Evolutionary conservation across 2,888 invertebrate species (phyloP), one percentile per base, ranked within the genome.

Genomic region (Asteroscopus sphinx): DNA sequence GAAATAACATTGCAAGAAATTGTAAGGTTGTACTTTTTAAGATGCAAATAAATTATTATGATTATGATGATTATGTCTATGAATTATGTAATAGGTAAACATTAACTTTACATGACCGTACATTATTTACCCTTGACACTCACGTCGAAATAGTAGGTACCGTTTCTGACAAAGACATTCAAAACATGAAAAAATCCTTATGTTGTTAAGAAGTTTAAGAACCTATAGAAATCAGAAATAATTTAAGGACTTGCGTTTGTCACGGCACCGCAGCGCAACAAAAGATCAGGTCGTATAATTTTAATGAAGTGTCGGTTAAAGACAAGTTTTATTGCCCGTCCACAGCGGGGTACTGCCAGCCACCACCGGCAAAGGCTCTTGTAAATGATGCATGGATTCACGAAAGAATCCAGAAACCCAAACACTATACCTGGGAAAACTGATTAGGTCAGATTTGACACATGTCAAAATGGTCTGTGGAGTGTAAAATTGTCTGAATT

Each of bases 221-320:
- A 5, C 49, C 58, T 37, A 52, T 51, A 62, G 55, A 74, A 76
- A 56, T 48, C 62, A 36, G 70, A 65, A 81, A 82, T 77, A 80
- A 76, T 81, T 78, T 76, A 68, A 74, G 67, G 66, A 73, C 68
- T 37, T 47, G 52, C 74, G 80, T 88, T 86, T 84, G 88, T 86
- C 83, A 87, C 78, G 77, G 78, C 46, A 55, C 44, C 49, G 36
- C 47, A 13, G 37, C 5, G 9, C 40, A 76, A 81, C 86, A 89
- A 86, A 86, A 80, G 71, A 64, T 72, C 44, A 11, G 3, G 32
- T 70, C 83, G 79, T 88, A 87, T 90, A 89, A 61, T 67, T 86
- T 80, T 88, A 88, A 91, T 86, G 86, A 86, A 89, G 83, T 86
- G 85, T 68, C 82, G 67, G 67, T 80, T 80, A 79, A 21, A 55